phyloP scores from a whole-genome alignment of 2,888 invertebrate species.

The Prosopocoilus inquinatus region DNA sequence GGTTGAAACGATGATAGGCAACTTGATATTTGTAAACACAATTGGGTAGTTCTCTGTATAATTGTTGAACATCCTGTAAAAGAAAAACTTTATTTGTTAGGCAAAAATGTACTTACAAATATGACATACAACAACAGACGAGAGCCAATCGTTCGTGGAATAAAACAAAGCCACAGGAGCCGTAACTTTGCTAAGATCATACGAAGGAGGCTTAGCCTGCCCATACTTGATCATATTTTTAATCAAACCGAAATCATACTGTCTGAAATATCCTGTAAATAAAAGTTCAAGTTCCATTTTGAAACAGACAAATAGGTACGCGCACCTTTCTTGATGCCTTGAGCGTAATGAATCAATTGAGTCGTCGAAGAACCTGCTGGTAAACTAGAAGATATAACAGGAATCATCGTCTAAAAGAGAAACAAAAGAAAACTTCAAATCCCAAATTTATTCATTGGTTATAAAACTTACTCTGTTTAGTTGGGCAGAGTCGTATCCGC shows the following conservation, averaged over 20 bases:
- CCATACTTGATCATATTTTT: constrained; percentile 40
- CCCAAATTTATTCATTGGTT: background rate
- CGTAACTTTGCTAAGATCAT: constrained; percentile 47
- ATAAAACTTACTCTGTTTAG: constrained; percentile 51
- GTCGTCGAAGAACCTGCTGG: constrained; percentile 30
- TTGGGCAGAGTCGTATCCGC: constrained; percentile 60
- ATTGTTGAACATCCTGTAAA: constrained; percentile 54
- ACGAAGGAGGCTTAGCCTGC: constrained; percentile 46
- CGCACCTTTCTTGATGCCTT: constrained; percentile 18
- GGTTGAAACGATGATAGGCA: constrained; percentile 45
- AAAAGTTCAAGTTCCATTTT: background rate
- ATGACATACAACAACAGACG: constrained; percentile 40
- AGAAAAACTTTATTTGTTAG: constrained; percentile 21
- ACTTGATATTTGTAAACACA: constrained; percentile 35
- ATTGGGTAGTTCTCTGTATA: constrained; percentile 54
- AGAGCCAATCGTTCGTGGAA: constrained; percentile 64
- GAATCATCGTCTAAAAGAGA: constrained; percentile 26
- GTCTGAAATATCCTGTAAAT: constrained; percentile 50
- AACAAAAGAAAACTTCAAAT: background rate
- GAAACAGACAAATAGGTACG: too few species aligned
- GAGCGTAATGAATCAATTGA: constrained; percentile 30
- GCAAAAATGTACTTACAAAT: background rate
- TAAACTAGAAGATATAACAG: constrained; percentile 28
- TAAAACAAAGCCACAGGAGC: constrained; percentile 59
- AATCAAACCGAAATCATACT: constrained; percentile 57